A percentile compares a stretch with the other conserved stretches of the same genome.
Evolutionary conservation across 2,797 vertebrate genomes (phyloP).

Genomic region (Gymnoscopelus microlampas): DNA sequence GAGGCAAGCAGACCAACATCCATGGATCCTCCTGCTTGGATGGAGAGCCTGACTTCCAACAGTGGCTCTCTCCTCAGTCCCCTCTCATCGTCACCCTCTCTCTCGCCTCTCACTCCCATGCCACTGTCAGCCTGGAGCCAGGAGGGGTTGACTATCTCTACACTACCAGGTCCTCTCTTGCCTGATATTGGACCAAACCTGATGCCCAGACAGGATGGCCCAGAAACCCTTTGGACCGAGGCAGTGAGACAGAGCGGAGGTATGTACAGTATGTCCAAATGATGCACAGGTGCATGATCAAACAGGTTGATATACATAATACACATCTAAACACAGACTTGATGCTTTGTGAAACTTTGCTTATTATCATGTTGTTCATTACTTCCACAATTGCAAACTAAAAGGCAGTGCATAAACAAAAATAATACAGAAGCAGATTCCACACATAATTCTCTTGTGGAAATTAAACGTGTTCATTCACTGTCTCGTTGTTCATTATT

Average conservation of each 20-base stretch:
- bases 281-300: not conserved
- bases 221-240: constrained; percentile 75
- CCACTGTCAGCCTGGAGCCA: constrained; percentile 50
- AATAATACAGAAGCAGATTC: too few species aligned
- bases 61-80: constrained; percentile 19
- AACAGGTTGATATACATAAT: not conserved
- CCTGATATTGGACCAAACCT: constrained; percentile 63
- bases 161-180: constrained; percentile 61
- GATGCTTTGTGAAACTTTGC: too few species aligned
- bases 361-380: too few species aligned
- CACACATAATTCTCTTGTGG: not conserved
- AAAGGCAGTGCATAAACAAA: too few species aligned
- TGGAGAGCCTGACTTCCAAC: constrained; percentile 37
- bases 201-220: constrained; percentile 65
- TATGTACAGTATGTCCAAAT: constrained; percentile 44
- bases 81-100: constrained; percentile 23
- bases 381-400: too few species aligned
- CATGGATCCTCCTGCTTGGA: constrained; percentile 25
- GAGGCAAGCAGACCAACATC: constrained; percentile 36
- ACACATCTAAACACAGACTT: too few species aligned
- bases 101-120: constrained; percentile 40
- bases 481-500: constrained; percentile 10
- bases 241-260: constrained; percentile 69
- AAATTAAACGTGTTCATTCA: not conserved
- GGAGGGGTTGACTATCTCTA: constrained; percentile 52